Conservation (phyloP, 1,140 invertebrate species). For the Melitaea cinxia region DNA sequence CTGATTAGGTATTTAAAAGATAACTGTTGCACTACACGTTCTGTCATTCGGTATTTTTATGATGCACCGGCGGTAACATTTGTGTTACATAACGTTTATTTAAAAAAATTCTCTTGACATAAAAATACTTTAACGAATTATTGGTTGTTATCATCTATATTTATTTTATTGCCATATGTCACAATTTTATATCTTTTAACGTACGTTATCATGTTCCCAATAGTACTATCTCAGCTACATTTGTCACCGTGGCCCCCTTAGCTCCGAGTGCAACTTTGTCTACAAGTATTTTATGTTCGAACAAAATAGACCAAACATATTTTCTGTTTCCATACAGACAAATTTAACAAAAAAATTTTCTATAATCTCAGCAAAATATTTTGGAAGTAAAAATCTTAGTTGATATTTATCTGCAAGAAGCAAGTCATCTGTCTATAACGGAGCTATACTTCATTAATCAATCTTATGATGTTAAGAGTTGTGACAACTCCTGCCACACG, state of each 20-base stretch:
- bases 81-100: constrained; percentile 39
- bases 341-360: constrained; percentile 52
- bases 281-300: constrained; percentile 49
- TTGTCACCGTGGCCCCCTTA: constrained; percentile 52
- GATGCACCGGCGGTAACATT: constrained; percentile 45
- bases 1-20: constrained; percentile 76
- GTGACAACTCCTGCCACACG: constrained; percentile 47
- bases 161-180: constrained; percentile 38
- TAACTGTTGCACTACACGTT: constrained; percentile 64
- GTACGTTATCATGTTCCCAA: constrained; percentile 36
- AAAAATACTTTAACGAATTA: constrained; percentile 32
- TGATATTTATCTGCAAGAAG: constrained; percentile 39
- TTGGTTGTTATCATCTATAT: constrained; percentile 27
- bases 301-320: constrained; percentile 58
- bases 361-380: constrained; percentile 56
- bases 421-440: constrained; percentile 64
- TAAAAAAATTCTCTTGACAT: constrained; percentile 21
- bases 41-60: constrained; percentile 59
- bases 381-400: constrained; percentile 17
- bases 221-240: constrained; percentile 49
- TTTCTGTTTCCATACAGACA: constrained; percentile 57
- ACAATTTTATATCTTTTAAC: constrained; percentile 38
- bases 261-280: constrained; percentile 61
- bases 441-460: constrained; percentile 60
- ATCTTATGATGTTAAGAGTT: constrained; percentile 44